Conservation (phyloP, 2,888 invertebrate species). For the Tridacna gigas region DNA sequence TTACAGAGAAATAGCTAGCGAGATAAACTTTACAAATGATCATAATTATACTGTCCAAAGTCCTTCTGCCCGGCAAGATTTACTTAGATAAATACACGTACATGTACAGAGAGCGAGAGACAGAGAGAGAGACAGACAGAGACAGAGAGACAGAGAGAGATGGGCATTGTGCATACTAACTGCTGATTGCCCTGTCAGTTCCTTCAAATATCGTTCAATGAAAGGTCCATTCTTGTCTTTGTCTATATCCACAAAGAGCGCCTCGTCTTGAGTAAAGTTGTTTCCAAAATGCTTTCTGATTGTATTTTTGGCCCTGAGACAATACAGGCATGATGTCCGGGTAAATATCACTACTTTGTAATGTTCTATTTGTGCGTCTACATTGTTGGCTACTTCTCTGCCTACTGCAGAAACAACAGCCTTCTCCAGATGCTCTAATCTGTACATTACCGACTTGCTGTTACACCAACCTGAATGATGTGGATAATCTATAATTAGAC, state of each 20-base stretch:
- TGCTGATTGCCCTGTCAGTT: neutral
- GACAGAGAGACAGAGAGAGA: too few species aligned
- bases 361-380: neutral
- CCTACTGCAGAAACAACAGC: constrained; percentile 1
- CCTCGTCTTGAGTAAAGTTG: neutral
- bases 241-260: constrained; percentile 1
- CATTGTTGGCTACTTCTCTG: neutral
- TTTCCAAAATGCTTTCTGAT: constrained; percentile 10
- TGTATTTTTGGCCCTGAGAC: constrained; percentile 2
- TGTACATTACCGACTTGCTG: neutral
- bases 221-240: constrained; percentile 12
- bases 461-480: too few species aligned
- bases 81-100: too few species aligned
- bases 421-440: neutral
- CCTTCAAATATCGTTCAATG: neutral
- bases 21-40: too few species aligned
- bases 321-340: neutral
- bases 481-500: too few species aligned
- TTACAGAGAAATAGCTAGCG: too few species aligned
- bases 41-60: too few species aligned
- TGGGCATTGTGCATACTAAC: too few species aligned
- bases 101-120: too few species aligned
- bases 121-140: too few species aligned
- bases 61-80: too few species aligned
- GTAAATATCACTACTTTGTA: neutral